phyloP scores from a whole-genome alignment of 2,888 invertebrate genomes.

The Patella ulyssiponensis region DNA sequence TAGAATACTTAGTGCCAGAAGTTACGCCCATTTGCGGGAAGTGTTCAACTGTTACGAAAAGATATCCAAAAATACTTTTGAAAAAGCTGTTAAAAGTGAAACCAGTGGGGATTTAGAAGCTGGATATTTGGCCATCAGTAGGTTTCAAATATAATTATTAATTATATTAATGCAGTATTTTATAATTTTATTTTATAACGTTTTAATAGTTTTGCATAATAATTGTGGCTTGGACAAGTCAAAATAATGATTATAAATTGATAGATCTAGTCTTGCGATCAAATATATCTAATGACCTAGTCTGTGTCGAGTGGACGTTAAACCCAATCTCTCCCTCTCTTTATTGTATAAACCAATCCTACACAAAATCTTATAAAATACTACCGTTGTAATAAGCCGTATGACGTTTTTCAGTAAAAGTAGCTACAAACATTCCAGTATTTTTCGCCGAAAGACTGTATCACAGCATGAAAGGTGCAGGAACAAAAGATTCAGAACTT shows the following conservation, averaged over 20 bases:
- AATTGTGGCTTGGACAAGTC: too few relatives aligned
- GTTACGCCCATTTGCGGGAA: constrained; percentile 55
- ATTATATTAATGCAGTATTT: too few relatives aligned
- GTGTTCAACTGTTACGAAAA: constrained; percentile 58
- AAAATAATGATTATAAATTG: too few relatives aligned
- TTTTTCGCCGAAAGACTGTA: constrained; percentile 91
- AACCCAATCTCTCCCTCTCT: too few relatives aligned
- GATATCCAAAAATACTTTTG: constrained; percentile 53
- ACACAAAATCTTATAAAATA: too few relatives aligned
- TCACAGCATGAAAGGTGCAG: constrained; percentile 82
- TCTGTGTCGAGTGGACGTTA: too few relatives aligned
- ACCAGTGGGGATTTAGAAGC: constrained; percentile 55
- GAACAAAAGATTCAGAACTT: constrained; percentile 62
- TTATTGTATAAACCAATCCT: too few relatives aligned
- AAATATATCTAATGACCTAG: too few relatives aligned
- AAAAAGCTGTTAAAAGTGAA: constrained; percentile 54
- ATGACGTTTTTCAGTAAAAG: constrained; percentile 77
- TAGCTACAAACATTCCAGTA: constrained; percentile 82
- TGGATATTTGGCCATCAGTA: constrained; percentile 61
- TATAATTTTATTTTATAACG: too few relatives aligned
- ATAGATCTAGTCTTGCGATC: too few relatives aligned
- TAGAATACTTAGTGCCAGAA: constrained; percentile 54
- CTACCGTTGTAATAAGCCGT: too few relatives aligned
- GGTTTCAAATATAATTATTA: constrained; percentile 1
- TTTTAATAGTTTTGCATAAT: too few relatives aligned